Conservation (phyloP, 2,113 vertebrate species). For the Cyrtonyx montezumae region DNA sequence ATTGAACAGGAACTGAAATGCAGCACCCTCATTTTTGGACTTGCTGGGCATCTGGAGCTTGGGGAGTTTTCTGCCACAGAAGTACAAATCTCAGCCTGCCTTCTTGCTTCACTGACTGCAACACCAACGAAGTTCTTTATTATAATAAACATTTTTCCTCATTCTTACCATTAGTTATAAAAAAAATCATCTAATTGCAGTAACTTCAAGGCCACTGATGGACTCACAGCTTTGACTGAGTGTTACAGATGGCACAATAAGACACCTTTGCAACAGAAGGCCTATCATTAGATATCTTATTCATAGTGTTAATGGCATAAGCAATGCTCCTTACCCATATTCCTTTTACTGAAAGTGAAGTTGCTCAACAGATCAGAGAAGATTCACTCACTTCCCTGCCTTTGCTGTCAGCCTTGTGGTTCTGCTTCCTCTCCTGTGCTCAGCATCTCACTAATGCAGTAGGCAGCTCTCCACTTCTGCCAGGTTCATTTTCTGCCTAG, state of each 20-base stretch:
- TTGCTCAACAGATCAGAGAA: not conserved
- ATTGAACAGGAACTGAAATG: not conserved
- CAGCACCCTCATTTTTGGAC: not conserved
- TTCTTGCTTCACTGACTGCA: not conserved
- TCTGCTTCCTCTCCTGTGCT: not conserved
- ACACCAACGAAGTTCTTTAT: not conserved
- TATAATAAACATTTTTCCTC: not conserved
- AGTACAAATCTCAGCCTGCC: not conserved
- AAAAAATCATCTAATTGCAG: not conserved
- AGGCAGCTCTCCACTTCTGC: not conserved
- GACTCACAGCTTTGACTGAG: not conserved
- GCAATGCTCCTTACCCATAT: not conserved
- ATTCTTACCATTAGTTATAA: not conserved
- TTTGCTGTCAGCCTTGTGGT: accelerated
- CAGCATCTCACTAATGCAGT: not conserved
- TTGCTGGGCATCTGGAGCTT: not conserved
- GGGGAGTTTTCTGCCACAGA: not conserved
- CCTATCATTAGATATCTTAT: not conserved
- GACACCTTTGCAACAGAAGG: not conserved
- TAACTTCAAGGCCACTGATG: not conserved
- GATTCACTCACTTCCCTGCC: not conserved
- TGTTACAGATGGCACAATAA: not conserved
- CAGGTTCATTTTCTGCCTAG: not conserved
- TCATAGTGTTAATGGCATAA: accelerated
- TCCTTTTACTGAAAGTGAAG: no score